Percentiles rank a stretch among this genome's conserved stretches.
These are phyloP conservation scores for Actinostola sp. DNA, from an alignment of 92 coral and sea anemone genomes.

Conservation along the genomic window DNA sequence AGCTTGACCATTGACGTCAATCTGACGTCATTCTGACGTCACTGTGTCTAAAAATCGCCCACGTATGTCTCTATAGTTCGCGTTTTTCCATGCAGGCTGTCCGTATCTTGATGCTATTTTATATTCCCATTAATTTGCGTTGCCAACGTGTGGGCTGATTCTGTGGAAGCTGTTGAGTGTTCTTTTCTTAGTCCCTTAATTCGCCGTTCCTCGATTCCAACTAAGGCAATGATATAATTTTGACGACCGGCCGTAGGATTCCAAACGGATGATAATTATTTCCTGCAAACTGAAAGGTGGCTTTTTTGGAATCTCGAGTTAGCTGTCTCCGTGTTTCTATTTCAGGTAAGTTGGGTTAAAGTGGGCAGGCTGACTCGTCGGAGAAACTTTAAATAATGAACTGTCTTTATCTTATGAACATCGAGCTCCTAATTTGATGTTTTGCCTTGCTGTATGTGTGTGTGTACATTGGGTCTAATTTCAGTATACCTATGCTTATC, in stretches of 20 bases:
- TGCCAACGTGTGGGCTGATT: constrained; percentile 26
- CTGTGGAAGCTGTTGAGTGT: constrained; percentile 4
- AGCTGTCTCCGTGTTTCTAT: not conserved
- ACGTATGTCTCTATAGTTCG: constrained; percentile 28
- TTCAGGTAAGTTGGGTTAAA: constrained; percentile 5
- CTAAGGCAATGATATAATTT: not conserved
- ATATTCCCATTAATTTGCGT: constrained; percentile 3
- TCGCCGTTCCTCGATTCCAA: constrained; percentile 4
- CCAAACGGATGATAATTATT: not conserved
- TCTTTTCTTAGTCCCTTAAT: constrained; percentile 13
- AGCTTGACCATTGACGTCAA: constrained; percentile 54
- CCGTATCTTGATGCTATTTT: constrained; percentile 7
- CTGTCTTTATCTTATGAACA: not conserved
- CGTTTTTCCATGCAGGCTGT: constrained; percentile 6
- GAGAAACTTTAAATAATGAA: not conserved
- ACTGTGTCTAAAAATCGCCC: constrained; percentile 54
- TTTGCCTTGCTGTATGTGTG: too few species aligned
- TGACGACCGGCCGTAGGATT: not conserved
- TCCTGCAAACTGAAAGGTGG: not conserved
- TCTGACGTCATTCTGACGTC: constrained; percentile 59
- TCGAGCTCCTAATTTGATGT: too few species aligned
- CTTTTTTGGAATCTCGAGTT: too few species aligned
- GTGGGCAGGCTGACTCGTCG: not conserved
- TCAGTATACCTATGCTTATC: too few species aligned
- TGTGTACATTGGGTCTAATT: too few species aligned